Conservation (phyloP, 2,113 vertebrate species). For the Cynocephalus volans region DNA sequence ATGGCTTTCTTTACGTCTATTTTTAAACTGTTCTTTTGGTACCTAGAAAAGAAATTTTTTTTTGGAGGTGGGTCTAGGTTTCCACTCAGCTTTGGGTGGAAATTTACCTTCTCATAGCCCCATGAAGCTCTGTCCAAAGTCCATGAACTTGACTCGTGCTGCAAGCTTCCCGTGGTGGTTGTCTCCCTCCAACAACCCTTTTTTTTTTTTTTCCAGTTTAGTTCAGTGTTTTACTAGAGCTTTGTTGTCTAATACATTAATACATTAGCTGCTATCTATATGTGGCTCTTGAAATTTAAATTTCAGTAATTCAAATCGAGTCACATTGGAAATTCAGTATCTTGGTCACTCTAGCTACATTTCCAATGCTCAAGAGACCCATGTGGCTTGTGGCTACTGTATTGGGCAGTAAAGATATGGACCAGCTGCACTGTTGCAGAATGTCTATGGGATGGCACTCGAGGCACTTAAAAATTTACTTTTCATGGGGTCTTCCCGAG, state of each 20-base stretch:
- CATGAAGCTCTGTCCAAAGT: neutral
- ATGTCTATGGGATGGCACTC: neutral
- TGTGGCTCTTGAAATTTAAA: slow-evolving; percentile 47
- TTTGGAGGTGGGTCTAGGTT: neutral
- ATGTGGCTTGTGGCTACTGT: neutral
- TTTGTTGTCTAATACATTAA: neutral
- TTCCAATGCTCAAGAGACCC: neutral
- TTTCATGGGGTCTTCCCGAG: neutral
- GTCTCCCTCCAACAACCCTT: neutral
- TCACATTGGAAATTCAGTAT: neutral
- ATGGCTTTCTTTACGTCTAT: neutral
- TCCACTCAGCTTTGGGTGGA: neutral
- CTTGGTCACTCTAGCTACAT: neutral
- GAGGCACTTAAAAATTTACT: neutral
- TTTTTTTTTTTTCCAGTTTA: neutral
- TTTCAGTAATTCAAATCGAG: neutral
- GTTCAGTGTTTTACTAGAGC: slow-evolving; percentile 7
- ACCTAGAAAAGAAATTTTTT: neutral
- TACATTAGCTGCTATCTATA: neutral
- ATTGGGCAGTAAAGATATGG: neutral
- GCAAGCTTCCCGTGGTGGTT: neutral
- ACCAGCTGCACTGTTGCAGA: neutral
- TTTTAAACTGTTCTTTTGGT: neutral
- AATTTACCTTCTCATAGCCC: neutral
- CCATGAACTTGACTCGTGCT: neutral